Percentiles rank a stretch among this genome's conserved stretches.
These are phyloP conservation scores for Glyphotaelius pellucidus DNA, from an alignment of 2,888 invertebrate species.

Conservation along the genomic window DNA sequence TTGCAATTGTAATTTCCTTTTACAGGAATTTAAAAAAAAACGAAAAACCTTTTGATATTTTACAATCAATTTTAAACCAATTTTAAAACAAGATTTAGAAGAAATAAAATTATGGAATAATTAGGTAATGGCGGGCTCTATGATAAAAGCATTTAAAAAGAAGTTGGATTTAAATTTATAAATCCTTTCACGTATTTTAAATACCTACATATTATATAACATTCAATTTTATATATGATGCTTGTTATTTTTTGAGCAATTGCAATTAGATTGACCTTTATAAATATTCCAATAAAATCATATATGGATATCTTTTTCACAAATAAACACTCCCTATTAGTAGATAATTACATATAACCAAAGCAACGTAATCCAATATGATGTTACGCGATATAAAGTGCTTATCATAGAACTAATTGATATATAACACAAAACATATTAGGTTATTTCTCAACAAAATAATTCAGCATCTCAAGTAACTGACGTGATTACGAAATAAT, in stretches of 20 bases:
- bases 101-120: too few relatives aligned
- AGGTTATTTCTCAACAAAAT: not conserved
- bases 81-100: too few relatives aligned
- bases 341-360: not conserved
- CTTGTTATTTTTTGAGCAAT: not conserved
- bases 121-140: too few relatives aligned
- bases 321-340: not conserved
- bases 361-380: not conserved
- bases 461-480: not conserved
- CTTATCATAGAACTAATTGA: not conserved
- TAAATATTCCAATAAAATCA: not conserved
- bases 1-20: too few relatives aligned
- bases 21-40: too few relatives aligned
- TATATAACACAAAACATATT: not conserved
- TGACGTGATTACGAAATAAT: slow-evolving; percentile 6
- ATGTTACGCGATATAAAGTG: not conserved
- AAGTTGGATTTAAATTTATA: too few relatives aligned
- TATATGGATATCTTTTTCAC: not conserved
- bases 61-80: too few relatives aligned
- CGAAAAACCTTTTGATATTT: too few relatives aligned
- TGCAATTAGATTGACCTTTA: not conserved
- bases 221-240: not conserved
- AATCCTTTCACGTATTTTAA: too few relatives aligned
- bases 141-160: too few relatives aligned
- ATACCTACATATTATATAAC: not conserved